Evolutionary conservation across 2,797 vertebrate species (phyloP).

Genomic region (Picus viridis): DNA sequence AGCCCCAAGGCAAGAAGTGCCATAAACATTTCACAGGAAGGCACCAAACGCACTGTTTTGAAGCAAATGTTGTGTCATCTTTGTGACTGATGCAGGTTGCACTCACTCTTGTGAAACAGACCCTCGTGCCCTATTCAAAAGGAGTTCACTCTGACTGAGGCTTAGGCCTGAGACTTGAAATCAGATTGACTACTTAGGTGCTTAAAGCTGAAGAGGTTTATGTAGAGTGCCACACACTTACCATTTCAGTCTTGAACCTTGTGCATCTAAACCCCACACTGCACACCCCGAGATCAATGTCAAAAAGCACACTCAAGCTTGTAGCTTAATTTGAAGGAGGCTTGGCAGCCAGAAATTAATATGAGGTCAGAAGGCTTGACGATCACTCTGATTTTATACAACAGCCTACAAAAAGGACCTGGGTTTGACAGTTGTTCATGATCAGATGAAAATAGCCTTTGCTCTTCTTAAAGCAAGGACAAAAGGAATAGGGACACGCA

Average conservation of each 20-base stretch:
- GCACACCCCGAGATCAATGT: background rate
- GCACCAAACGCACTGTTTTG: background rate
- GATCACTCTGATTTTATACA: background rate
- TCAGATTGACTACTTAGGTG: background rate
- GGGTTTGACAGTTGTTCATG: background rate
- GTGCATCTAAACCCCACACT: background rate
- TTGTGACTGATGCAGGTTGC: background rate
- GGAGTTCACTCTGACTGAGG: background rate
- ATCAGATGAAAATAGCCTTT: background rate
- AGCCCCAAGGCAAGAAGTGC: background rate
- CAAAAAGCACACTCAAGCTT: background rate
- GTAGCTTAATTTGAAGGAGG: background rate
- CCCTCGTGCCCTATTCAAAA: background rate
- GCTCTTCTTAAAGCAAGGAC: background rate
- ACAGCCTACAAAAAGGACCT: background rate
- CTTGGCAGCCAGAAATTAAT: background rate
- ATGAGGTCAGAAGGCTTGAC: background rate
- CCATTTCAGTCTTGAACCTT: background rate
- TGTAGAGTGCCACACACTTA: background rate
- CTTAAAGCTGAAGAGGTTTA: background rate
- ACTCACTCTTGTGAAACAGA: background rate
- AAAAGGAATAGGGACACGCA: background rate
- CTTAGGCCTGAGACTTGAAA: background rate
- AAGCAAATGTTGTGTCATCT: background rate
- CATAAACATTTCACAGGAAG: constrained; percentile 25